A percentile compares a stretch with the other conserved stretches of the same genome.
Evolutionary conservation across 2,797 vertebrate genomes (phyloP).

Genomic region (Otolemur crassicaudatus): DNA sequence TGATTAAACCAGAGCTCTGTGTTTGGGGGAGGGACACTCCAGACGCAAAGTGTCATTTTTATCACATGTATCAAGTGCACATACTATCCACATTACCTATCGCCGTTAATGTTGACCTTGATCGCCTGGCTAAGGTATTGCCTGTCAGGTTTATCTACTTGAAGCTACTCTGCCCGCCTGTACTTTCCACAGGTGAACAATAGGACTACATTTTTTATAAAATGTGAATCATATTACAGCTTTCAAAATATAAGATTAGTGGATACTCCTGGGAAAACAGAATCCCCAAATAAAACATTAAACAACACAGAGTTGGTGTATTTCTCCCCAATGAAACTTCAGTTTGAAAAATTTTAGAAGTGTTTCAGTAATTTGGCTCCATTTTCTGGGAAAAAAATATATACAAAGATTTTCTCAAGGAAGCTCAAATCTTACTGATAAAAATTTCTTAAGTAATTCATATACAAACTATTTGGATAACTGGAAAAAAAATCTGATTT

Average conservation of each 20-base stretch:
- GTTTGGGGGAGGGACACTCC: background rate
- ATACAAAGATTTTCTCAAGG: background rate
- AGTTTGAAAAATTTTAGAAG: background rate
- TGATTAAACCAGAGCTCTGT: background rate
- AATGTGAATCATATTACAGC: background rate
- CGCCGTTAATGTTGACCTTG: too few species aligned
- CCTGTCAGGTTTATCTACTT: background rate
- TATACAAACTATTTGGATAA: background rate
- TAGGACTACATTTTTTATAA: conserved; percentile 31
- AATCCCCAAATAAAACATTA: background rate
- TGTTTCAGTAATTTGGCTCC: background rate
- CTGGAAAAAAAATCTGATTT: conserved; percentile 8
- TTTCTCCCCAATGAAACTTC: background rate
- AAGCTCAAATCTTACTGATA: background rate
- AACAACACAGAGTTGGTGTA: background rate
- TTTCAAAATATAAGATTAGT: background rate
- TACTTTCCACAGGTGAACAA: background rate
- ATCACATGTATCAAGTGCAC: background rate
- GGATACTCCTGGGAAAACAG: background rate
- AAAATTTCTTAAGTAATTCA: background rate
- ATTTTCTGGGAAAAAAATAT: conserved; percentile 18
- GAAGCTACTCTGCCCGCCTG: background rate
- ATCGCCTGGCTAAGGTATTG: background rate
- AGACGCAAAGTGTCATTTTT: background rate
- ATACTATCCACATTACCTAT: background rate